A percentile compares a stretch with the other conserved stretches of the same genome.
phyloP scores from a whole-genome alignment of 2,113 vertebrate genomes.

The Esox niger region DNA sequence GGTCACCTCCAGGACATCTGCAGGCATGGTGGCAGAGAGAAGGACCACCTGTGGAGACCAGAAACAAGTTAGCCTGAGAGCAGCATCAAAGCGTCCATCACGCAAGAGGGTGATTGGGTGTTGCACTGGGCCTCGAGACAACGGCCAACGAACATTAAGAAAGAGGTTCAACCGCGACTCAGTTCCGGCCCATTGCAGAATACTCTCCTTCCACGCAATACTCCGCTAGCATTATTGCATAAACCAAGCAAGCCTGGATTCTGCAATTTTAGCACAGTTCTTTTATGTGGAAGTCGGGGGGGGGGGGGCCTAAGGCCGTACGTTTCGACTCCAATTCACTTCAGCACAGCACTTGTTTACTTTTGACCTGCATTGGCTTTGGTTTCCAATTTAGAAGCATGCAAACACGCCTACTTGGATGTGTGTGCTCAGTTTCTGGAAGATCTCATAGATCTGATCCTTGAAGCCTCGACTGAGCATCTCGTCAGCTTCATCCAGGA shows the following conservation, averaged over 20 bases:
- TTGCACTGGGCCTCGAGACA: constrained; percentile 69
- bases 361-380: too few species aligned
- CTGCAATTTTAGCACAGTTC: constrained; percentile 70
- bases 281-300: constrained; percentile 68
- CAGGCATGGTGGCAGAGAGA: constrained; percentile 97
- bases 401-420: constrained; percentile 81
- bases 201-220: constrained; percentile 64
- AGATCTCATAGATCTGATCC: constrained; percentile 99
- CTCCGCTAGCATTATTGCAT: constrained; percentile 68
- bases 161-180: constrained; percentile 70
- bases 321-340: not conserved
- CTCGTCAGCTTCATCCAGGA: constrained; percentile 98
- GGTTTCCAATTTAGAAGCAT: too few species aligned
- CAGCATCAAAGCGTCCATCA: not conserved
- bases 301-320: too few species aligned
- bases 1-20: constrained; percentile 97
- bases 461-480: constrained; percentile 99
- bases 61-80: not conserved
- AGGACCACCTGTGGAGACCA: constrained; percentile 83
- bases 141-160: constrained; percentile 75
- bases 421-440: constrained; percentile 95
- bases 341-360: not conserved
- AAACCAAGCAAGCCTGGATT: constrained; percentile 55
- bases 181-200: constrained; percentile 52
- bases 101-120: constrained; percentile 24